Evolutionary conservation across 1,140 invertebrate species (phyloP).

Genomic region (Sminthurides bifidus): DNA sequence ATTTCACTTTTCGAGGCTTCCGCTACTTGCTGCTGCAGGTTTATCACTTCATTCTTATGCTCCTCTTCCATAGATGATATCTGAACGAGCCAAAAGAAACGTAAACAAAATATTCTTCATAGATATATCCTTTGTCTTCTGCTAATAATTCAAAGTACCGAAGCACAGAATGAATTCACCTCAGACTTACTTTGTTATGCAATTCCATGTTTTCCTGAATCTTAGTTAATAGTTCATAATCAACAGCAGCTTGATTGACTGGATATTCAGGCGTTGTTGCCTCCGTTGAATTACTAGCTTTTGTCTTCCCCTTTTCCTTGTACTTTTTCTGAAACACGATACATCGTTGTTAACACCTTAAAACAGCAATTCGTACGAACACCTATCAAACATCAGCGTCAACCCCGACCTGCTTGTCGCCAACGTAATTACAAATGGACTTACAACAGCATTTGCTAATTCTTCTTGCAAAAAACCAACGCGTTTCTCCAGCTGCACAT

Average conservation of each 20-base stretch:
- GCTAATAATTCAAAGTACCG: not conserved
- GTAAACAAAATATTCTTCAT: not conserved
- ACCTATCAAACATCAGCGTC: not conserved
- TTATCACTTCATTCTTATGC: constrained; percentile 1
- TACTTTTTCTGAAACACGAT: not conserved
- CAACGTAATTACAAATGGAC: not conserved
- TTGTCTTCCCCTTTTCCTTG: constrained; percentile 8
- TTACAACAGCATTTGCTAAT: constrained; percentile 37
- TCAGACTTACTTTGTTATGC: constrained; percentile 15
- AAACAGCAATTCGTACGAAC: not conserved
- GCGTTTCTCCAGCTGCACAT: constrained; percentile 80
- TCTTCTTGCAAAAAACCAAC: constrained; percentile 82
- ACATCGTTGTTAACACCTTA: not conserved
- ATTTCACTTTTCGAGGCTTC: too few species aligned
- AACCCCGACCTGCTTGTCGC: not conserved
- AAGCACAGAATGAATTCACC: not conserved
- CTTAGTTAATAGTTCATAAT: constrained; percentile 18
- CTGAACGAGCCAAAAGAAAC: not conserved
- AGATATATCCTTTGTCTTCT: not conserved
- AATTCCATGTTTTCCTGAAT: constrained; percentile 26
- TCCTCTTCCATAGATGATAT: constrained; percentile 15
- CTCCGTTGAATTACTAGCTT: not conserved
- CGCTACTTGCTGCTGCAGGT: constrained; percentile 2
- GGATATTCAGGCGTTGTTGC: not conserved
- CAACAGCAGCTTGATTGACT: not conserved